Percentiles rank a stretch among this genome's conserved stretches.
phyloP scores from a whole-genome alignment of 1,140 invertebrate genomes.

The Archivesica marissinica region DNA sequence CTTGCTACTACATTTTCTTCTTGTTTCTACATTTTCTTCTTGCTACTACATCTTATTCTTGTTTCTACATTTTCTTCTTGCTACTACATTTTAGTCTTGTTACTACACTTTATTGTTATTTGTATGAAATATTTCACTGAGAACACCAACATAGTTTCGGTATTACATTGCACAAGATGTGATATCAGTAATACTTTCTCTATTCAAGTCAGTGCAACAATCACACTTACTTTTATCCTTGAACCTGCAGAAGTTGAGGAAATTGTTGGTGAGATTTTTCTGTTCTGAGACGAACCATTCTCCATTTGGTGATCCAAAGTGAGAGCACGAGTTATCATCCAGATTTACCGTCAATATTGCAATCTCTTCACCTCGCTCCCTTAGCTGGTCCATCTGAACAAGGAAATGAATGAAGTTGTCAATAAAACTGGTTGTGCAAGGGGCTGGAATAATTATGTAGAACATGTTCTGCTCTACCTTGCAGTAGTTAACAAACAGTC shows the following conservation, averaged over 20 bases:
- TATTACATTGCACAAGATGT: too few relatives aligned
- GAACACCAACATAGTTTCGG: too few relatives aligned
- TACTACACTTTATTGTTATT: too few relatives aligned
- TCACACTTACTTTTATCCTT: slow-evolving; percentile 31
- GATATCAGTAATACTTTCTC: too few relatives aligned
- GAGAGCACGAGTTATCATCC: slow-evolving; percentile 31
- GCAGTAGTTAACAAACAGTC: background rate
- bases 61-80: too few relatives aligned
- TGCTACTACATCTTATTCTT: too few relatives aligned
- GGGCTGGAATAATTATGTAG: background rate
- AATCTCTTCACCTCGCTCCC: slow-evolving; percentile 40
- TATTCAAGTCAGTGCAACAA: too few relatives aligned
- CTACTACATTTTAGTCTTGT: too few relatives aligned
- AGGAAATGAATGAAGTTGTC: background rate
- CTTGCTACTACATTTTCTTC: too few relatives aligned
- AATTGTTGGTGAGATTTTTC: slow-evolving; percentile 31
- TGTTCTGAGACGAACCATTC: slow-evolving; percentile 51
- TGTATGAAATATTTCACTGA: too few relatives aligned
- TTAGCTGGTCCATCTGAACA: slow-evolving; percentile 44
- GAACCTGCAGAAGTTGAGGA: slow-evolving; percentile 39
- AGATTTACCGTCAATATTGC: slow-evolving; percentile 41
- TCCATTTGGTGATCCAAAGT: slow-evolving; percentile 47
- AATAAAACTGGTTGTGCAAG: background rate
- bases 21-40: too few relatives aligned
- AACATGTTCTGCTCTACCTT: background rate